Percentiles rank a stretch among this genome's conserved stretches.
Evolutionary conservation across 2,113 vertebrate genomes (phyloP).

Genomic region (Columba livia): DNA sequence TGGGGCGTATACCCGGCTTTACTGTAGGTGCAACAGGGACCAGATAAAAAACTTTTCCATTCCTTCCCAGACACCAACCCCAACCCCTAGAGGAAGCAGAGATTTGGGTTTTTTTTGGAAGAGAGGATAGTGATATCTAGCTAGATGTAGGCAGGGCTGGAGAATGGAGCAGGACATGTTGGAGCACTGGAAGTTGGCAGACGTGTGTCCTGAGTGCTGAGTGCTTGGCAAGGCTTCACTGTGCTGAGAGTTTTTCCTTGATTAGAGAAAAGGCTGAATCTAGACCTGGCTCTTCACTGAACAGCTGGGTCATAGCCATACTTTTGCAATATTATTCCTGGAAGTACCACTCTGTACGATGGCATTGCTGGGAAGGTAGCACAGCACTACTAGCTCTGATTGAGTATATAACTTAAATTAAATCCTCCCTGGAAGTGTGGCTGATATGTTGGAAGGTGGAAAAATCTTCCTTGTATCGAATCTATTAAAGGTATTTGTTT

Average conservation of each 20-base stretch:
- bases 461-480: neutral
- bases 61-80: neutral
- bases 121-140: neutral
- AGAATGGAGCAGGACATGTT: neutral
- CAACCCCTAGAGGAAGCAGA: neutral
- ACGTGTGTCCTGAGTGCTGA: neutral
- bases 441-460: neutral
- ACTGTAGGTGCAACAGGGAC: neutral
- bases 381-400: neutral
- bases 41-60: neutral
- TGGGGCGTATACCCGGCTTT: neutral
- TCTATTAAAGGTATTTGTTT: conserved; percentile 1
- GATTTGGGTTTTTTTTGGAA: neutral
- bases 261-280: neutral
- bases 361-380: conserved; percentile 37
- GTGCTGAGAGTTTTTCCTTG: neutral
- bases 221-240: neutral
- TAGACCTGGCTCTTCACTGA: neutral
- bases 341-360: neutral
- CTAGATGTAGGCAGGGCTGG: neutral
- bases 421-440: conserved; percentile 43
- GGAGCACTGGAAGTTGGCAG: neutral
- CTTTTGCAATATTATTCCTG: conserved; percentile 33
- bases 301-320: neutral
- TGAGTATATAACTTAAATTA: conserved; percentile 13